A percentile compares a stretch with the other conserved stretches of the same genome.
These are phyloP conservation scores for Sarcophaga carnaria DNA, from an alignment of 2,888 invertebrate genomes.

Conservation along the genomic window DNA sequence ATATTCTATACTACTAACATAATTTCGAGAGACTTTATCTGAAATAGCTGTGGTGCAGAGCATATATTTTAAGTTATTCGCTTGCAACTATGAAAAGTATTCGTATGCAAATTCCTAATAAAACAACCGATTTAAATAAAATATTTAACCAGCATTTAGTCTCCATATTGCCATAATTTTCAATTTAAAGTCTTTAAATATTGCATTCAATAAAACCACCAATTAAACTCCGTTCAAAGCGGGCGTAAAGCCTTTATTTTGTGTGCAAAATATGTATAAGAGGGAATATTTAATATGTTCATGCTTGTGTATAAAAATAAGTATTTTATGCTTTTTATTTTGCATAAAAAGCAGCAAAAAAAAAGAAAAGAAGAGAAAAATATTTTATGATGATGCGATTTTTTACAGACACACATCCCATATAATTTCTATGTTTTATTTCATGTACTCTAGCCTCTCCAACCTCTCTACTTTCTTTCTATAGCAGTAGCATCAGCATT, in stretches of 20 bases:
- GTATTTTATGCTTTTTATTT: conserved; percentile 63
- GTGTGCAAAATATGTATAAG: neutral
- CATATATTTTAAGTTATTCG: neutral
- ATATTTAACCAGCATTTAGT: too few relatives aligned
- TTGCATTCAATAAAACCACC: neutral
- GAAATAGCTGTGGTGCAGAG: too few relatives aligned
- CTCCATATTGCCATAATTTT: too few relatives aligned
- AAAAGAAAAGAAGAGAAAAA: neutral
- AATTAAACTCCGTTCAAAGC: conserved; percentile 14
- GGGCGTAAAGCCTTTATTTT: neutral
- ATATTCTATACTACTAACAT: too few relatives aligned
- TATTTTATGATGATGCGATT: conserved; percentile 69
- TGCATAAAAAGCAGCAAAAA: conserved; percentile 3
- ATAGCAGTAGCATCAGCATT: too few relatives aligned
- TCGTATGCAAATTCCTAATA: too few relatives aligned
- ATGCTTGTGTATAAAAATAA: conserved; percentile 55
- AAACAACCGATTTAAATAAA: too few relatives aligned
- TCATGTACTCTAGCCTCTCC: neutral
- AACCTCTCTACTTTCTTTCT: too few relatives aligned
- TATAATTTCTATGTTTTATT: conserved; percentile 38
- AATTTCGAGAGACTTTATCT: too few relatives aligned
- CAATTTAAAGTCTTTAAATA: too few relatives aligned
- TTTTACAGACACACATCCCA: conserved; percentile 62
- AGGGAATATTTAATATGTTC: conserved; percentile 12
- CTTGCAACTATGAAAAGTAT: too few relatives aligned